Conservation (phyloP, 2,888 invertebrate species). For the Clanis bilineata region DNA sequence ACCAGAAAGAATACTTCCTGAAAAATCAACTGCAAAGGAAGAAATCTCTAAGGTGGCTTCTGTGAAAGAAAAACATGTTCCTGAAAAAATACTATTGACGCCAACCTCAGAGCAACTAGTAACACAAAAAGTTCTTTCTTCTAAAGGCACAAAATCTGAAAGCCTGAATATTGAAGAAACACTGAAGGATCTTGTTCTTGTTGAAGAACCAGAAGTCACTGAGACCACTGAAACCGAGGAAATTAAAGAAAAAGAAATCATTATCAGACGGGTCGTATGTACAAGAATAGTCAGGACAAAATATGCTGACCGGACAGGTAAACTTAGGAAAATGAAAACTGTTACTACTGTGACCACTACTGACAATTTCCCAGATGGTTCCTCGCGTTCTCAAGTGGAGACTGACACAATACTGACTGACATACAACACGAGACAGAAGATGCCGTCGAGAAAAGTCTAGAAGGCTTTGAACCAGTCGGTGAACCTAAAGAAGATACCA, state of each 20-base stretch:
- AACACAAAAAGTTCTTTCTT: neutral
- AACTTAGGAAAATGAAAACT: slow-evolving; percentile 49
- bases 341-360: slow-evolving; percentile 51
- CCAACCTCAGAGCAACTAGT: too few relatives aligned
- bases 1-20: neutral
- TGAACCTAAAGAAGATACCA: slow-evolving; percentile 46
- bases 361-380: slow-evolving; percentile 59
- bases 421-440: neutral
- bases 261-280: slow-evolving; percentile 37
- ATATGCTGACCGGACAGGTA: slow-evolving; percentile 37
- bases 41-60: neutral
- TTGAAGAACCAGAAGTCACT: slow-evolving; percentile 37
- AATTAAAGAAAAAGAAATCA: slow-evolving; percentile 34
- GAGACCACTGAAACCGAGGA: slow-evolving; percentile 37
- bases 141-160: neutral
- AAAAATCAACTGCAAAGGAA: neutral
- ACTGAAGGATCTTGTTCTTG: slow-evolving; percentile 32
- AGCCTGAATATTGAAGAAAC: slow-evolving; percentile 27
- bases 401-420: neutral
- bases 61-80: neutral
- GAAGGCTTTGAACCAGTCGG: slow-evolving; percentile 46
- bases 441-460: neutral
- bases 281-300: slow-evolving; percentile 43
- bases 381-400: slow-evolving; percentile 24
- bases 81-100: too few relatives aligned